Conservation (phyloP, 1,140 invertebrate genomes). For the Camponotus pennsylvanicus region DNA sequence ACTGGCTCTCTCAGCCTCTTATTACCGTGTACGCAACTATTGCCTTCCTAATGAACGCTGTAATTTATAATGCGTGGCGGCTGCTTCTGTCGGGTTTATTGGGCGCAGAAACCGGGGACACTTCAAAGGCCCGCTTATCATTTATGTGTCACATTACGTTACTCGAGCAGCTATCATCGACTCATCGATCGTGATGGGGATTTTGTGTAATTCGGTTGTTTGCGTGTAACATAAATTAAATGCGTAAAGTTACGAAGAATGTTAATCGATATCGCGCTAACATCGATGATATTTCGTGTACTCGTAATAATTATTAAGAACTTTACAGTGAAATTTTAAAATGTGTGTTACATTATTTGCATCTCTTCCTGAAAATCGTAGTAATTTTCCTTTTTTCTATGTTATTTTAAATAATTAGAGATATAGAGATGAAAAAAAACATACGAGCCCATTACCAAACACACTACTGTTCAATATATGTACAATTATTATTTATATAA, state of each 20-base stretch:
- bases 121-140: conserved; percentile 55
- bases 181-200: conserved; percentile 14
- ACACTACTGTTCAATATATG: neutral
- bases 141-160: conserved; percentile 24
- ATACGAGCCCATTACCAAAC: neutral
- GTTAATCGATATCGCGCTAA: neutral
- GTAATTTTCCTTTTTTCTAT: no score
- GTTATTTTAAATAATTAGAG: neutral
- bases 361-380: neutral
- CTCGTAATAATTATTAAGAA: neutral
- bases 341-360: neutral
- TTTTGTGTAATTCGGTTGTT: conserved; percentile 18
- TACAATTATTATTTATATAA: neutral
- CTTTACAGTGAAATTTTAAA: no score
- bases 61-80: conserved; percentile 52
- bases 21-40: conserved; percentile 42
- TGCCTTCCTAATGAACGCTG: conserved; percentile 51
- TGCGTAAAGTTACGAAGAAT: neutral
- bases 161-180: conserved; percentile 21
- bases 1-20: conserved; percentile 12
- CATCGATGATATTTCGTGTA: neutral
- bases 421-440: neutral
- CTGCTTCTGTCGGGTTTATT: conserved; percentile 51
- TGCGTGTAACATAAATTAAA: neutral
- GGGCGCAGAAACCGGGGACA: conserved; percentile 40